Percentiles rank a stretch among this genome's conserved stretches.
Conservation (phyloP, 2,113 vertebrate species). For the Sylvia atricapilla region DNA sequence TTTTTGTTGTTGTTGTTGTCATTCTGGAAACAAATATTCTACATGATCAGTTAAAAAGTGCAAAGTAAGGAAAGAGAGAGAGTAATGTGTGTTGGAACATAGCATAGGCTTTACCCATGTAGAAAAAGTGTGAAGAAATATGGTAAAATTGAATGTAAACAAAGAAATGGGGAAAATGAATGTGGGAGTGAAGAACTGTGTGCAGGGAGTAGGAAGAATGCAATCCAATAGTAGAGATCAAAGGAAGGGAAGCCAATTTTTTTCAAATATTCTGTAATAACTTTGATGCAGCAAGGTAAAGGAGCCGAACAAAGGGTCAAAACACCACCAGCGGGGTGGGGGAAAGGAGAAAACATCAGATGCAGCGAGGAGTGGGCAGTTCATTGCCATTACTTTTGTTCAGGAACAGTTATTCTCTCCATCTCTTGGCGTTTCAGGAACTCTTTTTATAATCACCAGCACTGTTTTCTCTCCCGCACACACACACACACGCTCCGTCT, state of each 20-base stretch:
- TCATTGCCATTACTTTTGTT: neutral
- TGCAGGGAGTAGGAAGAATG: conserved; percentile 11
- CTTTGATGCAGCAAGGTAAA: neutral
- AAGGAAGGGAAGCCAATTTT: conserved; percentile 43
- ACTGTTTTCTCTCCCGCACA: neutral
- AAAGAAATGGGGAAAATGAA: conserved; percentile 38
- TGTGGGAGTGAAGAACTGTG: conserved; percentile 31
- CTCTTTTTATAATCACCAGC: neutral
- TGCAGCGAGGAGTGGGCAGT: neutral
- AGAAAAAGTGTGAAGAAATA: conserved; percentile 51
- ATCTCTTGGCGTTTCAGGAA: neutral
- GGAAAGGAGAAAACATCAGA: neutral
- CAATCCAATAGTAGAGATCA: conserved; percentile 26
- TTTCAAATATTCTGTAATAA: neutral
- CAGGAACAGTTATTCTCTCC: neutral
- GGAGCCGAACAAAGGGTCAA: neutral
- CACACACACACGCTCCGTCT: neutral
- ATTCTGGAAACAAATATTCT: neutral
- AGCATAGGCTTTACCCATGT: neutral
- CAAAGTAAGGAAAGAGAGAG: conserved; percentile 19
- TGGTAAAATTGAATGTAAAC: conserved; percentile 46
- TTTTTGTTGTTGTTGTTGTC: neutral
- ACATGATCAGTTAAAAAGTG: neutral
- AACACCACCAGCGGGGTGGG: neutral
- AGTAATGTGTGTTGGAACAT: conserved; percentile 17